Evolutionary conservation across 2,113 vertebrate genomes (phyloP).

Genomic region (Cathartes aura): DNA sequence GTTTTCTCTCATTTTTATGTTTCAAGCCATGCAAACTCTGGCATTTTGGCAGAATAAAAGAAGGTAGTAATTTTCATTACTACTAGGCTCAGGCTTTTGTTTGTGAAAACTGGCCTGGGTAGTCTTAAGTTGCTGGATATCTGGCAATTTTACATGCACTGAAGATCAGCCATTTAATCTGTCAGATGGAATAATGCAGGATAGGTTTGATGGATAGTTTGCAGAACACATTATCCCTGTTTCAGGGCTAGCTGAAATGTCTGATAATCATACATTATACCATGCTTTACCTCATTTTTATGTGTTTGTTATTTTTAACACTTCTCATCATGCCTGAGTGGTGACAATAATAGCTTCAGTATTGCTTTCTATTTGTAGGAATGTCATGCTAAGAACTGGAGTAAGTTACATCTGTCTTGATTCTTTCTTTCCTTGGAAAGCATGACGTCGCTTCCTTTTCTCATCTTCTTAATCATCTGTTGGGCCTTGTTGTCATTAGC

Average conservation of each 20-base stretch:
- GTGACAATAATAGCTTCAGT: neutral
- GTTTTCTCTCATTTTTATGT: neutral
- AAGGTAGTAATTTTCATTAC: neutral
- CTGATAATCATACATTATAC: neutral
- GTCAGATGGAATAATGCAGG: neutral
- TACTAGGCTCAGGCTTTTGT: neutral
- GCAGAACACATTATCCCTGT: neutral
- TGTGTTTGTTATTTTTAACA: conserved; percentile 17
- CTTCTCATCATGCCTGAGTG: neutral
- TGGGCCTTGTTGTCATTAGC: neutral
- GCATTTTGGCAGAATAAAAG: neutral
- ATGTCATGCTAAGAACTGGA: neutral
- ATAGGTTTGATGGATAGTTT: conserved; percentile 1
- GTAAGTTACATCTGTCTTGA: neutral
- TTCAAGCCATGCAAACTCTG: neutral
- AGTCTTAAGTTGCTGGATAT: neutral
- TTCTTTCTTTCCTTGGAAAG: neutral
- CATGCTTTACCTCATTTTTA: neutral
- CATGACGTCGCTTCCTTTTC: neutral
- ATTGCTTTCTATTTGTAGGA: neutral
- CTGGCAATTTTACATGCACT: neutral
- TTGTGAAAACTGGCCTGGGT: neutral
- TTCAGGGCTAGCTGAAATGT: neutral
- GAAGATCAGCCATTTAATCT: neutral
- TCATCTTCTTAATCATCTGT: neutral